Evolutionary conservation across 2,888 invertebrate genomes (phyloP).

Genomic region (Suillia variegata): DNA sequence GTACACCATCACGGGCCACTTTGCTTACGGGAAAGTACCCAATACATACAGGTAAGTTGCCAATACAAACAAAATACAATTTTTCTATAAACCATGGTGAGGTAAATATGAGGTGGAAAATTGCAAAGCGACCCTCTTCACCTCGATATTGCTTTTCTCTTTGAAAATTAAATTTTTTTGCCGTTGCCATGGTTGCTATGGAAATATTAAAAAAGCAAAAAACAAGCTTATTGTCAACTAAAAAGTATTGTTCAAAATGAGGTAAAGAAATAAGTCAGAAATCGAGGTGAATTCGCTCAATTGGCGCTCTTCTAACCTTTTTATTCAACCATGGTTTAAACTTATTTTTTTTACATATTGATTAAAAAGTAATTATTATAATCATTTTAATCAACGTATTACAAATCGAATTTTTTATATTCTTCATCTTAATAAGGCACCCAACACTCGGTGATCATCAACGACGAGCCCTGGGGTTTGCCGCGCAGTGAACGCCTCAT

Average conservation of each 20-base stretch:
- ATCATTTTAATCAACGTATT: no score
- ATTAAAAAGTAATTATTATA: slow-evolving; percentile 1
- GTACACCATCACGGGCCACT: slow-evolving; percentile 83
- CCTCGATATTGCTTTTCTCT: no score
- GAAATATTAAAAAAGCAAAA: no score
- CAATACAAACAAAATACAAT: slow-evolving; percentile 21
- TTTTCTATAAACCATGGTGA: slow-evolving; percentile 15
- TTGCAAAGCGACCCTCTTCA: no score
- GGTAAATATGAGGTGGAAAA: no score
- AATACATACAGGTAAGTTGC: slow-evolving; percentile 70
- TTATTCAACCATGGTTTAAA: no score
- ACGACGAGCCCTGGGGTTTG: slow-evolving; percentile 75
- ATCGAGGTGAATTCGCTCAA: background rate
- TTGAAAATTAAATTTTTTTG: no score
- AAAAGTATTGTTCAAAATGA: no score
- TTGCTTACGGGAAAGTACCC: slow-evolving; percentile 88
- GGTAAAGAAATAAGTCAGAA: no score
- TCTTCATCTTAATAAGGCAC: slow-evolving; percentile 64
- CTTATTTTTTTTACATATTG: background rate
- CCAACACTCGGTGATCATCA: slow-evolving; percentile 73
- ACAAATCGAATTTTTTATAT: slow-evolving; percentile 11
- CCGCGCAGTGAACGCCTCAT: slow-evolving; percentile 72
- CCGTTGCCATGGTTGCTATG: no score
- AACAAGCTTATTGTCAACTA: no score
- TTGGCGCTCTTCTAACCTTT: background rate